These are phyloP conservation scores for Heliopora coerulea DNA, from an alignment of 92 coral and sea anemone genomes.

Conservation along the genomic window DNA sequence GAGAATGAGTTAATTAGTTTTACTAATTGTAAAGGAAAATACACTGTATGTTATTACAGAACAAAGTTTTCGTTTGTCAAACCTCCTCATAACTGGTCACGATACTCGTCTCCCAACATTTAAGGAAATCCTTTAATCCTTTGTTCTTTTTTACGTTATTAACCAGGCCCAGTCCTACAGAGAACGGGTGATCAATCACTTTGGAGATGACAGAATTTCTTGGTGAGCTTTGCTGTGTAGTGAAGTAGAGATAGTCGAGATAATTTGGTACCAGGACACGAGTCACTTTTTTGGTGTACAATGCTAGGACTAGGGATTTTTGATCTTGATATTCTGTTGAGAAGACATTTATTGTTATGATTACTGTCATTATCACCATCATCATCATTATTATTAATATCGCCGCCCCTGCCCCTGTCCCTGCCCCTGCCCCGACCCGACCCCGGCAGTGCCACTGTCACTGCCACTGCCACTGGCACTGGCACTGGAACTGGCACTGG, in stretches of 20 bases:
- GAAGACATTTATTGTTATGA: not conserved
- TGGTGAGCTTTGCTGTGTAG: not conserved
- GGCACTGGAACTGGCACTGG: no score
- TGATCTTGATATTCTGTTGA: slow-evolving; percentile 4
- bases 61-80: no score
- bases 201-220: slow-evolving; percentile 7
- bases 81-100: slow-evolving; percentile 13
- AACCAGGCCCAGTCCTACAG: slow-evolving; percentile 29
- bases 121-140: slow-evolving; percentile 7
- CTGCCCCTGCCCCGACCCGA: no score
- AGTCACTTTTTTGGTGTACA: slow-evolving; percentile 8
- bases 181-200: slow-evolving; percentile 19
- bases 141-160: not conserved
- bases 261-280: slow-evolving; percentile 31
- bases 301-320: slow-evolving; percentile 1
- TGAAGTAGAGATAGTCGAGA: slow-evolving; percentile 26
- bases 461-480: no score
- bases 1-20: no score
- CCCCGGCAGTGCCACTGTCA: no score
- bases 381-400: not conserved
- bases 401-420: no score
- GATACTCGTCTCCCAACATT: slow-evolving; percentile 30
- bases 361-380: not conserved
- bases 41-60: no score
- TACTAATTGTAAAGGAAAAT: no score